Evolutionary conservation across 2,797 vertebrate genomes (phyloP).

Genomic region (Crocodylus rhombifer): DNA sequence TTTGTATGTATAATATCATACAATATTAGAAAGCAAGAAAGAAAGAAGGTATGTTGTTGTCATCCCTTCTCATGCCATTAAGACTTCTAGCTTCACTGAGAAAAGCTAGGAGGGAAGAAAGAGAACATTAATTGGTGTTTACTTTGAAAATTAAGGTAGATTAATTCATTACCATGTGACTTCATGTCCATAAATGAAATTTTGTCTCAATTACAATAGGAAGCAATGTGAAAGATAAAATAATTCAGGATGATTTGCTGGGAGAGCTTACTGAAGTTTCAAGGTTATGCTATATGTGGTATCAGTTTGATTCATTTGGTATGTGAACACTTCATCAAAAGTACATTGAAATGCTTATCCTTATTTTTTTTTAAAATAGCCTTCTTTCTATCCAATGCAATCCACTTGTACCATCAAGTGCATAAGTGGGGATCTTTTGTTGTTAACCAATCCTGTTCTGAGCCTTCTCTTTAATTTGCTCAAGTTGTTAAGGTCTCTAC

Average conservation of each 20-base stretch:
- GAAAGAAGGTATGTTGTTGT: not conserved
- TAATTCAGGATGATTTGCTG: not conserved
- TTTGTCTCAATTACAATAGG: slow-evolving; percentile 51
- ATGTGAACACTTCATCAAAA: slow-evolving; percentile 37
- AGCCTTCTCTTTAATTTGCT: too few relatives aligned
- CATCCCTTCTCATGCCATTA: slow-evolving; percentile 30
- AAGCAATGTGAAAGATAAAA: slow-evolving; percentile 28
- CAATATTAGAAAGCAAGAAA: too few relatives aligned
- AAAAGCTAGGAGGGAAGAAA: not conserved
- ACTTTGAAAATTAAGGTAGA: slow-evolving; percentile 47
- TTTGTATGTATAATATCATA: not conserved
- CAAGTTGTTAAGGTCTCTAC: too few relatives aligned
- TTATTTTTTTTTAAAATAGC: slow-evolving; percentile 33
- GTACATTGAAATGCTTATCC: not conserved
- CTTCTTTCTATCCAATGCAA: slow-evolving; percentile 36
- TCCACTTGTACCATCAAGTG: not conserved
- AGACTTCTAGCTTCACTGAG: slow-evolving; percentile 20
- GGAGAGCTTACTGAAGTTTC: slow-evolving; percentile 56
- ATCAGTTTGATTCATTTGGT: slow-evolving; percentile 2
- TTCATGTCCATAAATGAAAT: slow-evolving; percentile 50
- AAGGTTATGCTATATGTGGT: slow-evolving; percentile 24
- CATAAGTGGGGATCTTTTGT: too few relatives aligned
- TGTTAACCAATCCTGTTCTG: too few relatives aligned
- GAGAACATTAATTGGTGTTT: slow-evolving; percentile 41
- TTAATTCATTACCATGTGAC: slow-evolving; percentile 17